phyloP scores from a whole-genome alignment of 2,113 vertebrate genomes.

The Lota lota region DNA sequence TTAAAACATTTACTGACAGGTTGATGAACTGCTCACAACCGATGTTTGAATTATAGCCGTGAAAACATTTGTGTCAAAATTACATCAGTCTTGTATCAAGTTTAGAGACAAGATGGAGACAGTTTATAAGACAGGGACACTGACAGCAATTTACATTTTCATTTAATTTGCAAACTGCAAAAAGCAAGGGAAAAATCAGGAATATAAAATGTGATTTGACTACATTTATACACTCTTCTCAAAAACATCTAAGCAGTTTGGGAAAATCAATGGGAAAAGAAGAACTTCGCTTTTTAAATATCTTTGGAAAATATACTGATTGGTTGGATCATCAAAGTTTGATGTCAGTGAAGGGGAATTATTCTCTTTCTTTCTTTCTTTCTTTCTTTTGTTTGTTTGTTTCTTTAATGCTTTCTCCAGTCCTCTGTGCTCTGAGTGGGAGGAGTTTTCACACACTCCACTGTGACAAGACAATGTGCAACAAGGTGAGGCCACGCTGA shows the following conservation, averaged over 20 bases:
- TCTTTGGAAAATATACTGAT: too few relatives aligned
- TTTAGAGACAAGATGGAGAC: slow-evolving; percentile 15
- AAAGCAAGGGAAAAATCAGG: not conserved
- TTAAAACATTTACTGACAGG: slow-evolving; percentile 37
- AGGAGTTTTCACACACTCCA: slow-evolving; percentile 77
- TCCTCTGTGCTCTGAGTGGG: slow-evolving; percentile 47
- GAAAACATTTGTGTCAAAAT: slow-evolving; percentile 22
- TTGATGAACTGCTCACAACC: slow-evolving; percentile 31
- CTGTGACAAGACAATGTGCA: slow-evolving; percentile 62
- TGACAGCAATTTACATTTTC: not conserved
- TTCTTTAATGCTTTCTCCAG: slow-evolving; percentile 5
- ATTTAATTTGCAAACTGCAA: not conserved
- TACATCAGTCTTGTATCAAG: slow-evolving; percentile 20
- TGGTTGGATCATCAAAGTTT: too few relatives aligned
- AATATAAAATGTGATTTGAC: too few relatives aligned
- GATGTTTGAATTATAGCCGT: slow-evolving; percentile 40
- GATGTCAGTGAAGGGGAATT: not conserved
- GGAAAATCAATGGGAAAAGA: too few relatives aligned
- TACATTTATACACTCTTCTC: too few relatives aligned
- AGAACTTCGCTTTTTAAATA: too few relatives aligned
- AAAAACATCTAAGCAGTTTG: too few relatives aligned
- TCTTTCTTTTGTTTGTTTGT: not conserved
- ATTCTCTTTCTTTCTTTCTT: not conserved
- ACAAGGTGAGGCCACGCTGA: slow-evolving; percentile 57
- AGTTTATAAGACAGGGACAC: not conserved